Percentiles rank a stretch among this genome's conserved stretches.
These are phyloP conservation scores for Philotrypesis tridentata DNA, from an alignment of 1,140 invertebrate genomes.

Conservation along the genomic window DNA sequence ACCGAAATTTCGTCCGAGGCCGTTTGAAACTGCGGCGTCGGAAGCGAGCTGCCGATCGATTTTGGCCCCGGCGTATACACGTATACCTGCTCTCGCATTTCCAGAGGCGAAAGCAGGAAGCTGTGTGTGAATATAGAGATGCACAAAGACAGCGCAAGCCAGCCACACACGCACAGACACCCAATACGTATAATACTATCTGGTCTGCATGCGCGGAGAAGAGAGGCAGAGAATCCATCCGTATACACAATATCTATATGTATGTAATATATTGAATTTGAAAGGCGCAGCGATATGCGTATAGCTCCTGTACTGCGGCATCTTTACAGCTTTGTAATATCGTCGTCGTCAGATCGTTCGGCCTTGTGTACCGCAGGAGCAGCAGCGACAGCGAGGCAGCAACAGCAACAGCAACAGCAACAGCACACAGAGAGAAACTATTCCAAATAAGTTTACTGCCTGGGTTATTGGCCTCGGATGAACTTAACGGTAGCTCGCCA, in stretches of 20 bases:
- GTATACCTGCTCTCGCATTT: background rate
- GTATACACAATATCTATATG: background rate
- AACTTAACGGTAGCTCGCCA: constrained; percentile 51
- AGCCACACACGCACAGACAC: background rate
- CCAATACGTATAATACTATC: too few species aligned
- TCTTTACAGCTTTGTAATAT: constrained; percentile 37
- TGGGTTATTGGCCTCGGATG: constrained; percentile 52
- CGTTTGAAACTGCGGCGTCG: background rate
- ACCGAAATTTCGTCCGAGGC: too few species aligned
- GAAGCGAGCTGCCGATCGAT: background rate
- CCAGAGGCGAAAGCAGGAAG: background rate
- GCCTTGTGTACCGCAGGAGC: background rate
- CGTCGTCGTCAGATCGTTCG: constrained; percentile 23
- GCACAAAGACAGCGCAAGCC: background rate
- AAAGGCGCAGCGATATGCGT: background rate
- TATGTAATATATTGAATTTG: constrained; percentile 1
- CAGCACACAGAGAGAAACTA: constrained; percentile 35
- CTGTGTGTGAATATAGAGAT: background rate
- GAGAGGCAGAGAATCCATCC: too few species aligned
- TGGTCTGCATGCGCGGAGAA: too few species aligned
- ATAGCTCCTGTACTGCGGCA: background rate
- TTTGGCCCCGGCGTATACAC: background rate
- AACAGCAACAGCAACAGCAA: too few species aligned
- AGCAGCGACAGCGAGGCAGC: too few species aligned
- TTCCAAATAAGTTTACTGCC: constrained; percentile 50